Percentiles rank a stretch among this genome's conserved stretches.
Evolutionary conservation across 1,140 invertebrate genomes (phyloP).

Genomic region (Ceratina australensis): DNA sequence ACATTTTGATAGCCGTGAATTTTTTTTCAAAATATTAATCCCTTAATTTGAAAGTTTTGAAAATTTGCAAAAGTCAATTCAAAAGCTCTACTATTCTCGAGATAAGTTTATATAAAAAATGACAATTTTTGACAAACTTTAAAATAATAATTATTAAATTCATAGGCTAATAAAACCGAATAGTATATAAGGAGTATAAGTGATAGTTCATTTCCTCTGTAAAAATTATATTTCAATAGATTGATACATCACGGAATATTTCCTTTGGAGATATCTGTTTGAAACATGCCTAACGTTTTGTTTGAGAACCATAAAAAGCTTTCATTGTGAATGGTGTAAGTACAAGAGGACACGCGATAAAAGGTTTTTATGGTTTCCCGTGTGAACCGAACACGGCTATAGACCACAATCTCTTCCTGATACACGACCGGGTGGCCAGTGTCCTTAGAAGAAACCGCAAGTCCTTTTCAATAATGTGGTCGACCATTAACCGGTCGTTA

Average conservation of each 20-base stretch:
- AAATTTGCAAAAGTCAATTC: no score
- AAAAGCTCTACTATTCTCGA: no score
- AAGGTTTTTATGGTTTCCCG: constrained; percentile 42
- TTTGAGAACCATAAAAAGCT: not conserved
- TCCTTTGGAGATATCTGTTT: not conserved
- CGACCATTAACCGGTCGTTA: constrained; percentile 48
- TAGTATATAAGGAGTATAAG: no score
- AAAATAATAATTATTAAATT: no score
- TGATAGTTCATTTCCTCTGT: no score
- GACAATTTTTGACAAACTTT: no score
- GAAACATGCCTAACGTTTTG: not conserved
- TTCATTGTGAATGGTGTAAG: not conserved
- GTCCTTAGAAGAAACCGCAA: constrained; percentile 62
- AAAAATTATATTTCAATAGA: no score
- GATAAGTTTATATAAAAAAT: no score
- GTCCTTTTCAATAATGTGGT: constrained; percentile 59
- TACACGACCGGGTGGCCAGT: constrained; percentile 43
- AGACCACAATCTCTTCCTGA: constrained; percentile 58
- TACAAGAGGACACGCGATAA: not conserved
- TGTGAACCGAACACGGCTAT: constrained; percentile 45
- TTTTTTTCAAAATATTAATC: no score
- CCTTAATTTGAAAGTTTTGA: no score
- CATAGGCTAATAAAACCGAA: no score
- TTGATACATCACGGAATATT: not conserved
- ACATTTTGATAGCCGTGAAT: no score